Conservation (phyloP, 2,888 invertebrate species). For the Lysandra bellargus region DNA sequence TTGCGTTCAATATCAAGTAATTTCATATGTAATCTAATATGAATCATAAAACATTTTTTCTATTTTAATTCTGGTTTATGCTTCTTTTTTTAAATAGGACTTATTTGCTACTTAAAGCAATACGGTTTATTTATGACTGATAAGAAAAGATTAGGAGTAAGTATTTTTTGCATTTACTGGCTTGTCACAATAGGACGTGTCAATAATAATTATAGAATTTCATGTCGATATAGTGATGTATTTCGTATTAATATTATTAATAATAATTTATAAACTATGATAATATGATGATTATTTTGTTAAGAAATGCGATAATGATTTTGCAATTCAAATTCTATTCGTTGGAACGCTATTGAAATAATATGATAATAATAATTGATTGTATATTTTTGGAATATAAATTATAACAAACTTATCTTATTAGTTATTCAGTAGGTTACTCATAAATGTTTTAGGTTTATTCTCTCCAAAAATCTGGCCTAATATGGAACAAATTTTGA, state of each 20-base stretch:
- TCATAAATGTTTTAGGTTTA: background rate
- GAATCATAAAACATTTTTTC: background rate
- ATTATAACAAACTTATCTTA: background rate
- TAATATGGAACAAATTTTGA: background rate
- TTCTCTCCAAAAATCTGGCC: background rate
- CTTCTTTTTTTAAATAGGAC: background rate
- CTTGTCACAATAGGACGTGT: constrained; percentile 10
- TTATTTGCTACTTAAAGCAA: constrained; percentile 15
- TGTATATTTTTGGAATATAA: background rate
- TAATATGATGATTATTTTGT: background rate
- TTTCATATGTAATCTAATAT: background rate
- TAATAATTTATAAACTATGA: background rate
- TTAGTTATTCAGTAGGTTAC: background rate
- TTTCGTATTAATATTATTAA: background rate
- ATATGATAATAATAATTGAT: too few species aligned
- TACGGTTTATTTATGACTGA: constrained; percentile 21
- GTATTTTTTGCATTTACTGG: constrained; percentile 18
- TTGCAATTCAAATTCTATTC: background rate
- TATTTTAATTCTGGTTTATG: background rate
- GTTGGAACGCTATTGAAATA: background rate
- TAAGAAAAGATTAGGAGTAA: background rate
- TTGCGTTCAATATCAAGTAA: too few species aligned
- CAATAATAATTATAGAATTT: constrained; percentile 8
- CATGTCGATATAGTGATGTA: background rate
- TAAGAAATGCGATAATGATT: background rate